These are phyloP conservation scores for Coenonympha glycerion DNA, from an alignment of 2,888 invertebrate genomes.

Conservation along the genomic window DNA sequence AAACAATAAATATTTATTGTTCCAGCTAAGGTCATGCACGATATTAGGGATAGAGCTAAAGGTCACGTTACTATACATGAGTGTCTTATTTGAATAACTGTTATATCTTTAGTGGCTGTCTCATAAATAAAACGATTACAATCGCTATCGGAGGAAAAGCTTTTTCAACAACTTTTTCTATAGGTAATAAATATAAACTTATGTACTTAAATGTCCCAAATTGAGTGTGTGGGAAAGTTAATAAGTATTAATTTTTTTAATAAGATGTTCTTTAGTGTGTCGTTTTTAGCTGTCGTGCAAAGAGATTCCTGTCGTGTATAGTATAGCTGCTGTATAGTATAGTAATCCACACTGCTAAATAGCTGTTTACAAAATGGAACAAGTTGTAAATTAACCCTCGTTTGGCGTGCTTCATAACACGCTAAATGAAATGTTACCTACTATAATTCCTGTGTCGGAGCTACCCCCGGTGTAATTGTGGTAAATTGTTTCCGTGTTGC, in stretches of 20 bases:
- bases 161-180: not conserved
- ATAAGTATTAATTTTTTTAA: too few relatives aligned
- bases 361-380: not conserved
- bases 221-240: too few relatives aligned
- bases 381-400: slow-evolving; percentile 1
- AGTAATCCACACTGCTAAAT: not conserved
- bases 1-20: slow-evolving; percentile 5
- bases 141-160: not conserved
- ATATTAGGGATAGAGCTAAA: not conserved
- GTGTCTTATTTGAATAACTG: slow-evolving; percentile 1
- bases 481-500: slow-evolving; percentile 31
- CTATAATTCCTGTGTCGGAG: slow-evolving; percentile 27
- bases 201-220: too few relatives aligned
- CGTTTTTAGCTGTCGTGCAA: too few relatives aligned
- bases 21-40: slow-evolving; percentile 1
- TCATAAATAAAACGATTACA: slow-evolving; percentile 2
- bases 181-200: too few relatives aligned
- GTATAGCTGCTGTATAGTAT: too few relatives aligned
- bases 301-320: too few relatives aligned
- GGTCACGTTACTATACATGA: not conserved
- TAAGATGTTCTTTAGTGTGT: too few relatives aligned
- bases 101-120: slow-evolving; percentile 3
- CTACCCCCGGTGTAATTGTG: slow-evolving; percentile 29
- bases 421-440: slow-evolving; percentile 28
- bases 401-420: slow-evolving; percentile 4